Evolutionary conservation across 2,113 vertebrate genomes (phyloP).

Genomic region (Thalassarche chlororhynchos): DNA sequence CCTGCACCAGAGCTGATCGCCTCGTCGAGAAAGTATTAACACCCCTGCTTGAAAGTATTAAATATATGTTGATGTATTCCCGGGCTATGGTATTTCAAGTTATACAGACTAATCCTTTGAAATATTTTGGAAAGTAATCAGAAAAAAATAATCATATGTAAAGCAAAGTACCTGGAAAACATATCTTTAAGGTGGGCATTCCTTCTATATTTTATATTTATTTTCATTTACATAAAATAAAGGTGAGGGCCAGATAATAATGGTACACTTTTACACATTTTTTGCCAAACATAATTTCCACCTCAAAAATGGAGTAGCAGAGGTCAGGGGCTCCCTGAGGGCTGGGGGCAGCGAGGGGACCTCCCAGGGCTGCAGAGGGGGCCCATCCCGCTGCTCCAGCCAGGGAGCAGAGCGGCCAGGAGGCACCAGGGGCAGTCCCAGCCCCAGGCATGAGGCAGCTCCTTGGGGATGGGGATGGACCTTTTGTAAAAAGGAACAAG

Average conservation of each 20-base stretch:
- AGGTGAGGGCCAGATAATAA: neutral
- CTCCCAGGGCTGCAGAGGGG: neutral
- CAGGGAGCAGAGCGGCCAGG: rapidly evolving
- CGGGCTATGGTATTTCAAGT: neutral
- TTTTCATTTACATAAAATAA: neutral
- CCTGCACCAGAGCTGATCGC: neutral
- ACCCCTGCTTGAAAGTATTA: neutral
- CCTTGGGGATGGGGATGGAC: too few species aligned
- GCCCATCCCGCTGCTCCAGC: neutral
- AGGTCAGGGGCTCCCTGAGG: neutral
- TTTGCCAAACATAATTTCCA: neutral
- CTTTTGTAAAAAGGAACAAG: neutral
- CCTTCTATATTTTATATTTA: neutral
- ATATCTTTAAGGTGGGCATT: neutral
- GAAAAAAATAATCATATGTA: neutral
- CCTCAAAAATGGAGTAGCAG: neutral
- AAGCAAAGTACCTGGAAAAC: neutral
- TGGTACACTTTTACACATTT: neutral
- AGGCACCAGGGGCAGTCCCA: neutral
- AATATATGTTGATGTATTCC: neutral
- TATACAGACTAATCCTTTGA: neutral
- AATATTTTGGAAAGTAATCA: neutral
- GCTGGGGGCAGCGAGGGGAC: rapidly evolving
- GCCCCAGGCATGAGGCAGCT: rapidly evolving
- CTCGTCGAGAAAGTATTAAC: neutral